Evolutionary conservation across 2,113 vertebrate species (phyloP).

Genomic region (Otocyon megalotis): DNA sequence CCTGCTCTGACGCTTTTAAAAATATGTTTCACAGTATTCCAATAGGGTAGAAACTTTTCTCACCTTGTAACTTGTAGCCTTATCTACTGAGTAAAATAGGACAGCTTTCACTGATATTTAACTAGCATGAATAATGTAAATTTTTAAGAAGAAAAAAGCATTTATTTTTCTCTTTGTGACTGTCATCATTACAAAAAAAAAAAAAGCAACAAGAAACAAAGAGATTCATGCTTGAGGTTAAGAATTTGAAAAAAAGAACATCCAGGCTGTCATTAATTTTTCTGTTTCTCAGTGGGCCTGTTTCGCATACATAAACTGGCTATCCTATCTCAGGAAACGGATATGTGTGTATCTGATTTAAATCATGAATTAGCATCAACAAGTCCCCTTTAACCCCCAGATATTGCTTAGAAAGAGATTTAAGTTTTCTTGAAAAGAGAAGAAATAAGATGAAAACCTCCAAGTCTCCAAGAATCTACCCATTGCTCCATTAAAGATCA

Average conservation of each 20-base stretch:
- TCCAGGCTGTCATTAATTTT: background rate
- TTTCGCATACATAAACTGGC: slow-evolving; percentile 37
- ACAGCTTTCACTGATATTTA: slow-evolving; percentile 54
- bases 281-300: slow-evolving; percentile 66
- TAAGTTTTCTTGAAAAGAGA: slow-evolving; percentile 64
- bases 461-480: slow-evolving; percentile 77
- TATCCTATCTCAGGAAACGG: background rate
- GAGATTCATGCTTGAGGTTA: slow-evolving; percentile 37
- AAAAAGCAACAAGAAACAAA: slow-evolving; percentile 20
- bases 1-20: slow-evolving; percentile 65
- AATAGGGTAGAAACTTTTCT: slow-evolving; percentile 45
- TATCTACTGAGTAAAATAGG: slow-evolving; percentile 42
- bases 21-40: slow-evolving; percentile 66
- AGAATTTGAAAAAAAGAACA: slow-evolving; percentile 16
- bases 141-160: slow-evolving; percentile 49
- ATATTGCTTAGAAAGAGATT: slow-evolving; percentile 58
- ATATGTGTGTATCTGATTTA: slow-evolving; percentile 63
- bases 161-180: slow-evolving; percentile 27
- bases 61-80: slow-evolving; percentile 49
- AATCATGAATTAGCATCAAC: slow-evolving; percentile 28
- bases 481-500: slow-evolving; percentile 71
- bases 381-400: background rate
- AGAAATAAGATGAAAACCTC: slow-evolving; percentile 56
- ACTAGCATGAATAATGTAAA: slow-evolving; percentile 28
- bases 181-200: slow-evolving; percentile 43